These are phyloP conservation scores for Fregata magnificens DNA, from an alignment of 2,113 vertebrate species.

Conservation along the genomic window DNA sequence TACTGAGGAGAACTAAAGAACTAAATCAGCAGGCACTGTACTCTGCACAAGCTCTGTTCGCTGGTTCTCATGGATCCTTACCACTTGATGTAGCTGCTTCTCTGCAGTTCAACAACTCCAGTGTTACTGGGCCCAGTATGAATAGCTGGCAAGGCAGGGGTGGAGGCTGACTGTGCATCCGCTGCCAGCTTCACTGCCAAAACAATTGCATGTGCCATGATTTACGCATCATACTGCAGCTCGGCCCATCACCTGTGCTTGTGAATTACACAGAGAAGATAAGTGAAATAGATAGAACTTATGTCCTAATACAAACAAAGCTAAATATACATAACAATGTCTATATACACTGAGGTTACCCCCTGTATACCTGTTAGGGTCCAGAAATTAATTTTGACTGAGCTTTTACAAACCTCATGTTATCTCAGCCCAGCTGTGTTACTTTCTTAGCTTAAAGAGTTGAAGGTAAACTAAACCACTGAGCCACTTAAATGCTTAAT, in stretches of 20 bases:
- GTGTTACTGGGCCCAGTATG: neutral
- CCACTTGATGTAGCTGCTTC: neutral
- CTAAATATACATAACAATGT: neutral
- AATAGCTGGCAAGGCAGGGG: neutral
- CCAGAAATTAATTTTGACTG: neutral
- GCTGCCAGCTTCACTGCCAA: neutral
- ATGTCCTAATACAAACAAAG: neutral
- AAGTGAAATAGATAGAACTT: neutral
- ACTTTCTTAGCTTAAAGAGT: neutral
- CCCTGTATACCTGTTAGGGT: neutral
- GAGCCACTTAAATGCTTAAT: neutral
- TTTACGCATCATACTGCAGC: neutral
- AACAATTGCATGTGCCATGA: neutral
- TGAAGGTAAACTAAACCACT: neutral
- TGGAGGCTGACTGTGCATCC: neutral
- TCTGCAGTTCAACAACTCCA: neutral
- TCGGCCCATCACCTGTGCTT: neutral
- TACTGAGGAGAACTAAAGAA: neutral
- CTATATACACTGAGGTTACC: neutral
- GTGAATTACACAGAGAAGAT: neutral
- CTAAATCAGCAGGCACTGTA: neutral
- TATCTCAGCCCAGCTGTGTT: neutral
- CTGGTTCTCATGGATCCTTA: neutral
- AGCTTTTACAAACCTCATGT: neutral
- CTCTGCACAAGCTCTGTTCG: rapidly evolving